These are phyloP conservation scores for Aleadryas rufinucha DNA, from an alignment of 2,113 vertebrate species.

Conservation along the genomic window DNA sequence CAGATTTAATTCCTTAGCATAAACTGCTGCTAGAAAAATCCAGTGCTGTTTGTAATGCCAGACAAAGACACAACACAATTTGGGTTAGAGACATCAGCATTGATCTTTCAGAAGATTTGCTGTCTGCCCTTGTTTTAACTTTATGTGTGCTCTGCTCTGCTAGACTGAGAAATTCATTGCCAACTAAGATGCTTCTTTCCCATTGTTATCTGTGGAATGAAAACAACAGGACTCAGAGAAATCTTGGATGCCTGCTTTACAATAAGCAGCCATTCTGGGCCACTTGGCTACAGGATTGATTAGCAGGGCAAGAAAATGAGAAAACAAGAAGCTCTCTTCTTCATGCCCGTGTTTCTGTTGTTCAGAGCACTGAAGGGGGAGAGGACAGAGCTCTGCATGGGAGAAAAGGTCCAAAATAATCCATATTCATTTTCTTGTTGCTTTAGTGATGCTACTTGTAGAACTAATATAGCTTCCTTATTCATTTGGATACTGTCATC, in stretches of 20 bases:
- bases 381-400: neutral
- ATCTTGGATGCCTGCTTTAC: neutral
- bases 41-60: neutral
- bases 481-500: neutral
- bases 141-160: neutral
- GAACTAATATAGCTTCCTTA: neutral
- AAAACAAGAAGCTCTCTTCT: neutral
- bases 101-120: neutral
- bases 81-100: neutral
- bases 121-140: neutral
- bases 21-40: slow-evolving; percentile 3
- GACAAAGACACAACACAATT: neutral
- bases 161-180: neutral
- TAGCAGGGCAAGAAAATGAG: neutral
- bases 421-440: neutral
- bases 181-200: neutral
- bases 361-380: neutral
- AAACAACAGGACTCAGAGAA: neutral
- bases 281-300: neutral
- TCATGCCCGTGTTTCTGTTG: neutral
- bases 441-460: neutral
- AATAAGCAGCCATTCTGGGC: neutral
- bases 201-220: neutral
- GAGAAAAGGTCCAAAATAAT: neutral
- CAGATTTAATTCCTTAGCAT: neutral